Percentiles rank a stretch among this genome's conserved stretches.
Conservation (phyloP, 2,113 vertebrate genomes). For the Barnardius zonarius region DNA sequence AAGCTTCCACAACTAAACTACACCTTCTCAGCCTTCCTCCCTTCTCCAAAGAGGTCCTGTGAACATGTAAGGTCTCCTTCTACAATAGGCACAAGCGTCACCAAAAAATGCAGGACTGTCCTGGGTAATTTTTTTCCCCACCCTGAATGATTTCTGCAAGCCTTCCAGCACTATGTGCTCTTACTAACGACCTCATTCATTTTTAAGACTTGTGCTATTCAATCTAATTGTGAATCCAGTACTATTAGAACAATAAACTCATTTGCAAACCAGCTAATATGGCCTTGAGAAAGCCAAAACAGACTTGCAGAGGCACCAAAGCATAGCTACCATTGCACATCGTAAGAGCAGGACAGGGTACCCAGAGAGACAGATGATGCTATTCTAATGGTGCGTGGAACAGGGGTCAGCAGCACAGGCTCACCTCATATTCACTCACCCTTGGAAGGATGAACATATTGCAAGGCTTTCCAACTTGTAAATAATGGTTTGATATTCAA, state of each 20-base stretch:
- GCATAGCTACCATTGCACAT: background rate
- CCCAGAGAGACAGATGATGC: background rate
- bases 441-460: background rate
- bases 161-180: background rate
- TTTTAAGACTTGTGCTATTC: background rate
- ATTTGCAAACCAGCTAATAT: background rate
- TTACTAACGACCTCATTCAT: background rate
- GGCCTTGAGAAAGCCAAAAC: background rate
- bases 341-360: background rate
- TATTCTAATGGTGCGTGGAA: background rate
- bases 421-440: background rate
- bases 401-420: background rate
- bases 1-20: background rate
- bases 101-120: background rate
- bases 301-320: background rate
- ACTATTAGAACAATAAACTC: background rate
- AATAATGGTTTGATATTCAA: background rate
- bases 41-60: background rate
- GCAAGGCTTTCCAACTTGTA: background rate
- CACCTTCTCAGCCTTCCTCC: background rate
- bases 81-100: background rate
- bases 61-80: background rate
- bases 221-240: background rate
- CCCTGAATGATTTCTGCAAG: background rate
- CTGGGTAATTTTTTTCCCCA: background rate